Base-by-base conservation (phyloP, 2,113 vertebrate genomes). In the Larimichthys crocea region DNA sequence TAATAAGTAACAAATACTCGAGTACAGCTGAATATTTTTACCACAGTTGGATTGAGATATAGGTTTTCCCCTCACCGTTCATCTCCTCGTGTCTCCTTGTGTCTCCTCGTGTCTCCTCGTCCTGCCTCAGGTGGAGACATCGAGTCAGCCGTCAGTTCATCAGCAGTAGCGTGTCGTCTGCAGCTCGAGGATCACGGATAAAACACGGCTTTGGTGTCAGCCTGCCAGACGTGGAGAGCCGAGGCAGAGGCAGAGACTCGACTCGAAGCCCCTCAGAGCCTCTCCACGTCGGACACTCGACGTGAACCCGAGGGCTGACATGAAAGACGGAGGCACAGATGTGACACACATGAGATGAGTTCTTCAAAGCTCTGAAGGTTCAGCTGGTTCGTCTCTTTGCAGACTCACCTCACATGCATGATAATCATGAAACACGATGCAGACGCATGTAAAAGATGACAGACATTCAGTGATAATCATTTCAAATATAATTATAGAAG, bases 141-240 rank as follows among this genome's bases (percentile, higher is more conserved):
- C 7, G 48, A 52, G 11, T 24, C 1, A 9, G 31, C 57, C 1
- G 22, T 61, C 53, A 68, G 74, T 71, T 66, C 69, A 2, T 70
- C 73, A 56, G 74, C 49, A 29, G 46, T 42, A 46, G 10, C 3
- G 40, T 78, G 82, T 77, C 88, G 60, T 42, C 73, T 10, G 15
- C 62, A 10, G 68, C 65, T 68, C 15, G 76, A 87, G 80, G 52
- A 90, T 76, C 76, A 46, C 35, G 24, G 85, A 89, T 85, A 31
- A 89, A 89, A 89, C 85, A 57, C 68, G 83, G 59, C 80, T 86
- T 82, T 88, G 83, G 77, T 84, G 83, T 88, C 83, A 76, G 12
- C 55, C 10, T 73, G 88, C 82, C 87, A 84, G 52, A 62, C 2
- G 49, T 11, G 69, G 48, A 82, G 70, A 78, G 69, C 29, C 4